Conservation (phyloP, 2,888 invertebrate species). For the Stenolophus ochropezus region DNA sequence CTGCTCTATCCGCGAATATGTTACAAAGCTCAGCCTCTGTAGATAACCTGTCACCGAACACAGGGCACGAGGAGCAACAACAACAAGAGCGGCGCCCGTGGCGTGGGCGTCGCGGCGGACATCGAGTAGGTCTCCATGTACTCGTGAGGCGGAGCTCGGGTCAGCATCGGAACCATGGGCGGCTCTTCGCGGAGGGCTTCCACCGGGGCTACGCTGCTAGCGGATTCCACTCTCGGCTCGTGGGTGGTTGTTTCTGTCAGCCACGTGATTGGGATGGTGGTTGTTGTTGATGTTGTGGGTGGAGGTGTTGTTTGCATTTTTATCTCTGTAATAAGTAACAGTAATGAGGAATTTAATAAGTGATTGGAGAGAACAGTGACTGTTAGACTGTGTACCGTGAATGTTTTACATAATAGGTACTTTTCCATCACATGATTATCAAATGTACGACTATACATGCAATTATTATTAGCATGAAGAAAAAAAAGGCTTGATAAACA, state of each 20-base stretch:
- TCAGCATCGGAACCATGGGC: too few species aligned
- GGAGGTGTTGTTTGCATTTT: constrained; percentile 69
- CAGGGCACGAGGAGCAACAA: not conserved
- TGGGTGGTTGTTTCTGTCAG: constrained; percentile 33
- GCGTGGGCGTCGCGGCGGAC: not conserved
- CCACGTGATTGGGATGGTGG: constrained; percentile 67
- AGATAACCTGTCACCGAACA: constrained; percentile 46
- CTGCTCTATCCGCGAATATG: constrained; percentile 7
- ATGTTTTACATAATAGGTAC: too few species aligned
- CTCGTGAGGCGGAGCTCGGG: constrained; percentile 44
- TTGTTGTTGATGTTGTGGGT: constrained; percentile 69
- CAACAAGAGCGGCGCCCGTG: not conserved
- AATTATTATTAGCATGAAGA: too few species aligned
- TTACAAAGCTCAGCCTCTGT: not conserved
- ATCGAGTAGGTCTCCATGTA: constrained; percentile 55
- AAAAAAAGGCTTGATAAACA: too few species aligned
- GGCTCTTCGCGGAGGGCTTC: constrained; percentile 54
- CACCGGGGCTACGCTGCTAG: constrained; percentile 39
- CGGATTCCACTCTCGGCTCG: not conserved
- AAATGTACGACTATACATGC: too few species aligned
- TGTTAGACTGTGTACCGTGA: too few species aligned
- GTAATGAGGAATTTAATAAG: too few species aligned
- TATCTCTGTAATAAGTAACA: constrained; percentile 71
- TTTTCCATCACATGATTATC: too few species aligned
- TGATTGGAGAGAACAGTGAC: not conserved